Conservation (phyloP, 2,797 vertebrate species). For the Dendrocincla tyrannina region DNA sequence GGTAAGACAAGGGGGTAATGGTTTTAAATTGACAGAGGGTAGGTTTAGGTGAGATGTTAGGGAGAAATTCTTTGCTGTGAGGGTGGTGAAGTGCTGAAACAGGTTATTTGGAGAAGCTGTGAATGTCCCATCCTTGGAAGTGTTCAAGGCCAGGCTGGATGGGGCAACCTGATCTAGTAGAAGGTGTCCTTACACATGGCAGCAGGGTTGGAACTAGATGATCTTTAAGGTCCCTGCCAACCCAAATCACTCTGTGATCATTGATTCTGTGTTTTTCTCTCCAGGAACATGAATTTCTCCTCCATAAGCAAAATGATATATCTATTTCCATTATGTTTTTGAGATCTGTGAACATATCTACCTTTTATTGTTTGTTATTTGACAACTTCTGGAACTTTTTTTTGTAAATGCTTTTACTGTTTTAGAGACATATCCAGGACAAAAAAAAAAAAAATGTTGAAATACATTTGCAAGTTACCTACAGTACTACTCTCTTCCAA, state of each 20-base stretch:
- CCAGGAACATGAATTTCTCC: not conserved
- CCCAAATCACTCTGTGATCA: not conserved
- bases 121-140: not conserved
- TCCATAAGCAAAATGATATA: not conserved
- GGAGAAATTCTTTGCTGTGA: not conserved
- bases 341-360: not conserved
- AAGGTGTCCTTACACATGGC: not conserved
- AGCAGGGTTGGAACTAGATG: not conserved
- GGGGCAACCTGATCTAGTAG: not conserved
- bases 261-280: not conserved
- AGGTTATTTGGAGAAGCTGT: not conserved
- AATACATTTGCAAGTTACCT: not conserved
- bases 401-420: not conserved
- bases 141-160: not conserved
- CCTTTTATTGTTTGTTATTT: not conserved
- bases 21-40: not conserved
- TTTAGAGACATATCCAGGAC: not conserved
- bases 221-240: not conserved
- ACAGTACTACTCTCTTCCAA: not conserved
- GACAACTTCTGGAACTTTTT: not conserved
- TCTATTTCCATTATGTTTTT: not conserved
- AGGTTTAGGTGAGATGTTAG: not conserved
- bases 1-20: not conserved
- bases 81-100: not conserved
- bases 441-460: not conserved